Evolutionary conservation across 2,888 invertebrate genomes (phyloP).

Genomic region (Eupithecia inturbata): DNA sequence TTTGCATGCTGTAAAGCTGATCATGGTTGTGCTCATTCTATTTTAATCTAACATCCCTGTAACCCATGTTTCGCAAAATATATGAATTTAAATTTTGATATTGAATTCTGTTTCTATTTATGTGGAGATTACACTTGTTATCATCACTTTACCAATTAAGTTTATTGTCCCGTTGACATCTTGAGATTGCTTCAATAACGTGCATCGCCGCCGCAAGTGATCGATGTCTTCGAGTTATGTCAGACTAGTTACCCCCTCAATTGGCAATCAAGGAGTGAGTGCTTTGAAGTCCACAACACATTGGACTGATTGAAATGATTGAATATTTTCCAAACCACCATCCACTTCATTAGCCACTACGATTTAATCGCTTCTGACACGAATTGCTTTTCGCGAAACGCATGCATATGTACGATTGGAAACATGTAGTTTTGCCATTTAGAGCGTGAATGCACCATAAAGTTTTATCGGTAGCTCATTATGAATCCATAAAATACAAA

Average conservation of each 20-base stretch:
- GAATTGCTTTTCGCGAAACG: constrained; percentile 38
- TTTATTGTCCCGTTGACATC: constrained; percentile 72
- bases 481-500: constrained; percentile 59
- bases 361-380: constrained; percentile 47
- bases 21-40: too few relatives aligned
- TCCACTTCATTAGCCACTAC: constrained; percentile 38
- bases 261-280: constrained; percentile 74
- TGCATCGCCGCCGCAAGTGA: constrained; percentile 69
- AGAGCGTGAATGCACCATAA: constrained; percentile 59
- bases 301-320: constrained; percentile 70
- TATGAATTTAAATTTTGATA: too few relatives aligned
- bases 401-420: constrained; percentile 33
- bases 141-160: constrained; percentile 69
- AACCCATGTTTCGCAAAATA: too few relatives aligned
- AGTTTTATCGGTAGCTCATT: constrained; percentile 63
- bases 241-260: constrained; percentile 83
- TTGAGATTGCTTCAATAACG: constrained; percentile 69
- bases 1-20: too few relatives aligned
- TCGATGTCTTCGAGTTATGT: constrained; percentile 78
- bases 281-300: constrained; percentile 76
- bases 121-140: not conserved
- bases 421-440: constrained; percentile 54
- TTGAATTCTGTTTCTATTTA: not conserved
- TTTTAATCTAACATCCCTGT: too few relatives aligned
- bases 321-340: constrained; percentile 69